Evolutionary conservation across 2,113 vertebrate species (phyloP).

Genomic region (Orthonyx spaldingii): DNA sequence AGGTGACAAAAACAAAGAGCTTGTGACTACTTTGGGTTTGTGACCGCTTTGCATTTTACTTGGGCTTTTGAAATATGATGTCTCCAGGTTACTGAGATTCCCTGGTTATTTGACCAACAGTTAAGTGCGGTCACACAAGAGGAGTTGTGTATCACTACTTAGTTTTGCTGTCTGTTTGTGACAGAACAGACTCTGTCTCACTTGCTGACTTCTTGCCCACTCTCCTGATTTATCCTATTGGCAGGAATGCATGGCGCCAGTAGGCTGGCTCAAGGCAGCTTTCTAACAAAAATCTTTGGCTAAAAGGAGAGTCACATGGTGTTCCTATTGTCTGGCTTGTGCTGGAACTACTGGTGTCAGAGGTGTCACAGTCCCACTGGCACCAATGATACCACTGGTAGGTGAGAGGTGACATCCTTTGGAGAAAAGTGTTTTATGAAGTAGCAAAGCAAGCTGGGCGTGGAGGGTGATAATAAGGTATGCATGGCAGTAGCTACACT

Average conservation of each 20-base stretch:
- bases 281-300: background rate
- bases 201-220: background rate
- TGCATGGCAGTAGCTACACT: background rate
- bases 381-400: background rate
- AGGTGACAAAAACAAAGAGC: background rate
- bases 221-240: background rate
- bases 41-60: background rate
- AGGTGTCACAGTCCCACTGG: background rate
- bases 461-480: rapidly evolving
- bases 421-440: background rate
- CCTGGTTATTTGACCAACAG: background rate
- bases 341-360: background rate
- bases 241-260: background rate
- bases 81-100: background rate
- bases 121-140: background rate
- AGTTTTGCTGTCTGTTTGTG: background rate
- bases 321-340: background rate
- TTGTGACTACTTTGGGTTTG: rapidly evolving
- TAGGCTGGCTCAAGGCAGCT: background rate
- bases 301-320: background rate
- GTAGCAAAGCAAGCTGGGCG: background rate
- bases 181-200: background rate
- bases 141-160: background rate
- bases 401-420: background rate
- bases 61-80: rapidly evolving